phyloP scores from a whole-genome alignment of 2,888 invertebrate genomes.

The Megastigmus dorsalis region DNA sequence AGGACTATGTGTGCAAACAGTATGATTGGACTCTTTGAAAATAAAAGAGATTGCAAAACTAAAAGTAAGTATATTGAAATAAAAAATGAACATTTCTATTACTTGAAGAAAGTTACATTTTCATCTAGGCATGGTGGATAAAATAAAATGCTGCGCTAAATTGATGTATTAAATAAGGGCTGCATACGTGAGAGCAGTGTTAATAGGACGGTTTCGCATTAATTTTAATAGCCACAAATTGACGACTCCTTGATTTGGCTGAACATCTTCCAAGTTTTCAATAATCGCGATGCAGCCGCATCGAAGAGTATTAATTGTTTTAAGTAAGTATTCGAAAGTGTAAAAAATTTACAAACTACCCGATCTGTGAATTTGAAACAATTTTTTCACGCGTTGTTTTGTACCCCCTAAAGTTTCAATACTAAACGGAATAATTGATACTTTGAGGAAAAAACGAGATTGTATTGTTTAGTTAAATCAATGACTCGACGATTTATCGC shows the following conservation, averaged over 20 bases:
- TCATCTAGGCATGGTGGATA: constrained; percentile 44
- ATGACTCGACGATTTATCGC: constrained; percentile 17
- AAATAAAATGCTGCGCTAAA: constrained; percentile 41
- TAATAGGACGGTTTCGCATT: constrained; percentile 4
- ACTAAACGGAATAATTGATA: constrained; percentile 1
- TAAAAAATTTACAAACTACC: constrained; percentile 23
- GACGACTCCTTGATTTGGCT: constrained; percentile 20
- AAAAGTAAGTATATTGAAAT: constrained; percentile 17
- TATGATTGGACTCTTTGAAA: constrained; percentile 46
- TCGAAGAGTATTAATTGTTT: constrained; percentile 9
- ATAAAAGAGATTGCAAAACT: constrained; percentile 44
- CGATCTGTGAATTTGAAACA: too few species aligned
- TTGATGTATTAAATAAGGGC: constrained; percentile 48
- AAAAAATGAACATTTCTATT: constrained; percentile 38
- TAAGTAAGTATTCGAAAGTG: constrained; percentile 8
- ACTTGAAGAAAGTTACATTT: constrained; percentile 37
- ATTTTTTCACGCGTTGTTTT: too few species aligned
- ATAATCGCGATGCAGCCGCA: too few species aligned
- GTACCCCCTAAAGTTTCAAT: background rate
- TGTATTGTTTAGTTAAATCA: constrained; percentile 27
- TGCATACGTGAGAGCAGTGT: constrained; percentile 40
- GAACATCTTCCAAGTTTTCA: too few species aligned
- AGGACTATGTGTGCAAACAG: constrained; percentile 39
- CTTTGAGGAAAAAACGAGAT: too few species aligned
- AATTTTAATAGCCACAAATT: constrained; percentile 31